A percentile compares a stretch with the other conserved stretches of the same genome.
phyloP scores from a whole-genome alignment of 2,888 invertebrate genomes.

The Dione vanillae region DNA sequence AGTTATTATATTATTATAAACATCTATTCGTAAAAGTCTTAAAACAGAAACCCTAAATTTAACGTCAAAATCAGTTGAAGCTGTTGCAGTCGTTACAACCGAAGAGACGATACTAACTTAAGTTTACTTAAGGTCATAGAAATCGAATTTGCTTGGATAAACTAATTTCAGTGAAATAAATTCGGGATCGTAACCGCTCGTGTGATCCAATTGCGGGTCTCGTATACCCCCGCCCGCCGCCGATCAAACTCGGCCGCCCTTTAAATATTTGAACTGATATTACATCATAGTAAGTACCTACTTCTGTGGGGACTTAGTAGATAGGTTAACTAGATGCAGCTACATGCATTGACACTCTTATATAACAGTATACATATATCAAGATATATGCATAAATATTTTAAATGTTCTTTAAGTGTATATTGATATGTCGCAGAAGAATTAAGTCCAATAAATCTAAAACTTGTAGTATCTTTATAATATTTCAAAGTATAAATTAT shows the following conservation, averaged over 20 bases:
- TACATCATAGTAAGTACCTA: conserved; percentile 40
- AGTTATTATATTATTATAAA: no score
- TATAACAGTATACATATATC: no score
- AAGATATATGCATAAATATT: no score
- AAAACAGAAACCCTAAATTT: conserved; percentile 1
- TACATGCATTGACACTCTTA: no score
- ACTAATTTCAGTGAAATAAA: conserved; percentile 73
- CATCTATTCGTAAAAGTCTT: background rate
- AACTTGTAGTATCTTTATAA: no score
- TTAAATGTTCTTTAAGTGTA: no score
- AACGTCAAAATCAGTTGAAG: conserved; percentile 23
- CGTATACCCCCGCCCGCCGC: conserved; percentile 54
- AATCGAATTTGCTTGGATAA: conserved; percentile 75
- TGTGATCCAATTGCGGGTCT: conserved; percentile 78
- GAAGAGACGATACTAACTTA: conserved; percentile 59
- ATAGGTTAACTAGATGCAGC: no score
- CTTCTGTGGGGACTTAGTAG: conserved; percentile 45
- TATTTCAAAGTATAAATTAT: no score
- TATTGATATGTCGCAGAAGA: no score
- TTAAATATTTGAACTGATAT: conserved; percentile 81
- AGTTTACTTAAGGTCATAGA: conserved; percentile 69
- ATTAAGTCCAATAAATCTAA: no score
- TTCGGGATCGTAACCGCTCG: conserved; percentile 69
- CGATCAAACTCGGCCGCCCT: conserved; percentile 77
- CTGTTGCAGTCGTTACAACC: conserved; percentile 46